Percentiles rank a stretch among this genome's conserved stretches.
Evolutionary conservation across 2,888 invertebrate species (phyloP).

Genomic region (Sminthurides aquaticus): DNA sequence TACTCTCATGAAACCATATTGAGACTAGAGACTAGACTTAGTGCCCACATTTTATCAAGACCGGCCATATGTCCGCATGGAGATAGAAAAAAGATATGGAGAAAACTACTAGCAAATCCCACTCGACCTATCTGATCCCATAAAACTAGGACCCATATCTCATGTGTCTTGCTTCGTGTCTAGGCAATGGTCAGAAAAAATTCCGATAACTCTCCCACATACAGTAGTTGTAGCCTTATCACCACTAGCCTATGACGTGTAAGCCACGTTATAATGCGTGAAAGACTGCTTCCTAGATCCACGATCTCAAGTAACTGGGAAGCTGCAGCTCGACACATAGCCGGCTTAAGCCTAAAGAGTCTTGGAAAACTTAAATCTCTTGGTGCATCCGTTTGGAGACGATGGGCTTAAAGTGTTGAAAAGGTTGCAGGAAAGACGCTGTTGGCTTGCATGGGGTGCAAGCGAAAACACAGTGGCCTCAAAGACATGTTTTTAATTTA

Average conservation of each 20-base stretch:
- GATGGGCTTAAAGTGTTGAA: too few species aligned
- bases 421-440: too few species aligned
- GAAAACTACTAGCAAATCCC: slow-evolving; percentile 14
- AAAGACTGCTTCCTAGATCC: too few species aligned
- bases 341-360: too few species aligned
- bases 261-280: neutral
- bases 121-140: slow-evolving; percentile 26
- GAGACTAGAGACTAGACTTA: neutral
- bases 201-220: neutral
- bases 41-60: slow-evolving; percentile 1
- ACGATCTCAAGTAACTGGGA: too few species aligned
- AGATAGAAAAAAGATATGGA: neutral
- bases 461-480: too few species aligned
- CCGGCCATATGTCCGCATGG: neutral
- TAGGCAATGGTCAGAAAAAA: neutral
- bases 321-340: too few species aligned
- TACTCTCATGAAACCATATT: too few species aligned
- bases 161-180: slow-evolving; percentile 11
- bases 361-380: too few species aligned
- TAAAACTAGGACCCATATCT: slow-evolving; percentile 23
- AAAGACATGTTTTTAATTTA: too few species aligned
- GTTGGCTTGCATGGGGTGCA: too few species aligned
- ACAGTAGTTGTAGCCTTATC: neutral
- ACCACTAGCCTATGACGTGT: neutral
- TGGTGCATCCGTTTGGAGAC: too few species aligned